A percentile compares a stretch with the other conserved stretches of the same genome.
phyloP scores from a whole-genome alignment of 1,140 invertebrate species.

The Aphelenchoides fujianensis region DNA sequence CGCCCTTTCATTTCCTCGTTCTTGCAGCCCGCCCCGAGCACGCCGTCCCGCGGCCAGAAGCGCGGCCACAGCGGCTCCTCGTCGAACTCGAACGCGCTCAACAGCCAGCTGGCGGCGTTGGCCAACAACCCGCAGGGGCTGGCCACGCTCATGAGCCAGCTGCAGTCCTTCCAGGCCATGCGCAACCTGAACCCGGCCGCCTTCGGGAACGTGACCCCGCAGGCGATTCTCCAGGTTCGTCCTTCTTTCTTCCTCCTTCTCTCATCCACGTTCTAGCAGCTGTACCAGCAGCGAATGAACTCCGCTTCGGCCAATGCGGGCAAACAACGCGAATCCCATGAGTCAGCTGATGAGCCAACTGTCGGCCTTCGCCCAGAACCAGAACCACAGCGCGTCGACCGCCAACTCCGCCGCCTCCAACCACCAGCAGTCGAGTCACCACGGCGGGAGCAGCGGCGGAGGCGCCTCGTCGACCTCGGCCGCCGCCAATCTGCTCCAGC shows the following conservation, averaged over 20 bases:
- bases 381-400: neutral
- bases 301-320: constrained; percentile 13
- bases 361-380: neutral
- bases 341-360: constrained; percentile 26
- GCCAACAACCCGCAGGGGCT: constrained; percentile 15
- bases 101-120: constrained; percentile 23
- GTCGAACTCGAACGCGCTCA: neutral
- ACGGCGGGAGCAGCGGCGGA: neutral
- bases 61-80: neutral
- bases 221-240: neutral
- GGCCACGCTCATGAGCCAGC: neutral
- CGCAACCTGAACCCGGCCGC: neutral
- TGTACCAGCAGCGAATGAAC: constrained; percentile 38
- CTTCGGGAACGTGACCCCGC: constrained; percentile 7
- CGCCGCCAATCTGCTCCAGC: neutral
- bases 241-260: neutral
- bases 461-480: neutral
- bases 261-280: constrained; percentile 5
- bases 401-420: neutral
- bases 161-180: neutral
- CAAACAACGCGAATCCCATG: constrained; percentile 18
- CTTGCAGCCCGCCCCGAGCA: neutral
- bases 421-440: constrained; percentile 7
- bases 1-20: neutral
- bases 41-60: neutral